Evolutionary conservation across 2,797 vertebrate species (phyloP).

Genomic region (Kryptopterus vitreolus): DNA sequence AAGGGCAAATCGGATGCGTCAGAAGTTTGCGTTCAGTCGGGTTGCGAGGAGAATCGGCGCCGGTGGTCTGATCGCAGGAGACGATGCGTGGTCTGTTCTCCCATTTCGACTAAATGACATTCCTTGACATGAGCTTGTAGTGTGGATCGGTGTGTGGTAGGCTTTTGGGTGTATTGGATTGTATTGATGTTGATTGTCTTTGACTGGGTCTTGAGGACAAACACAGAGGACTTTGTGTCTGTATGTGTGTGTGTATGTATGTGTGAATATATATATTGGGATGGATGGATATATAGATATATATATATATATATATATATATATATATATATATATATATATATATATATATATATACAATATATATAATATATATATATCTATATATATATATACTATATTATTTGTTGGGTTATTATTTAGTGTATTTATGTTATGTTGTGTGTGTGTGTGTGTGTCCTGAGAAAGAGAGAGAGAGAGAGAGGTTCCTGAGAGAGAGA

Average conservation of each 20-base stretch:
- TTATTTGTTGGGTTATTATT: no score
- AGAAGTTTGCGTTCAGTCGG: conserved; percentile 47
- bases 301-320: no score
- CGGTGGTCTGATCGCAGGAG: conserved; percentile 54
- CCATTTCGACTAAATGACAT: conserved; percentile 41
- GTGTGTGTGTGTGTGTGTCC: conserved; percentile 1
- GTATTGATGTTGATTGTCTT: conserved; percentile 59
- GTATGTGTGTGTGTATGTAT: conserved; percentile 27
- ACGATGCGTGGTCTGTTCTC: conserved; percentile 22
- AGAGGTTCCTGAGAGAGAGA: conserved; percentile 1
- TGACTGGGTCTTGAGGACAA: conserved; percentile 52
- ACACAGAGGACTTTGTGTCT: conserved; percentile 20
- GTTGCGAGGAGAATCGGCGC: conserved; percentile 42
- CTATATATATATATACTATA: no score
- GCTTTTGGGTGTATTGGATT: conserved; percentile 49
- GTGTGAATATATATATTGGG: no score
- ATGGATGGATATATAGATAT: no score
- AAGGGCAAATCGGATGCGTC: conserved; percentile 57
- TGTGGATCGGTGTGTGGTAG: conserved; percentile 3
- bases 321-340: no score
- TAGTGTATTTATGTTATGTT: no score
- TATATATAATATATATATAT: no score
- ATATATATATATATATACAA: no score
- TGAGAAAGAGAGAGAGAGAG: background rate
- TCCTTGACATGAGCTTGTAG: conserved; percentile 36